A percentile compares a stretch with the other conserved stretches of the same genome.
phyloP scores from a whole-genome alignment of 2,113 vertebrate species.

The Cervus canadensis region DNA sequence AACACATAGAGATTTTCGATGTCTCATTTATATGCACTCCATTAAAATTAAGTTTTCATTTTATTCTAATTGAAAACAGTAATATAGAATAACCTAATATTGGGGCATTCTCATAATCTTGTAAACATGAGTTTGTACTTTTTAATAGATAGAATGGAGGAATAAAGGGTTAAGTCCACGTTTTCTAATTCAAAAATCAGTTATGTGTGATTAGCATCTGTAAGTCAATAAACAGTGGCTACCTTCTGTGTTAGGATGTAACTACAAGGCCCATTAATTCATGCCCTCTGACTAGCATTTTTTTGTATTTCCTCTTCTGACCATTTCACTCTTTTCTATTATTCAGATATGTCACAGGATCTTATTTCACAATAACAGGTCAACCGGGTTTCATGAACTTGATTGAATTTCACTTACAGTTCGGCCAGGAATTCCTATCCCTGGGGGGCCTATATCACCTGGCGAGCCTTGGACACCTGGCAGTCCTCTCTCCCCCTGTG shows the following conservation, averaged over 20 bases:
- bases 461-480: conserved; percentile 91
- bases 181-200: neutral
- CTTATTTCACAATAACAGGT: neutral
- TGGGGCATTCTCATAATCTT: neutral
- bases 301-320: neutral
- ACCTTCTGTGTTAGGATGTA: neutral
- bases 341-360: neutral
- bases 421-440: conserved; percentile 84
- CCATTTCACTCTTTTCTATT: neutral
- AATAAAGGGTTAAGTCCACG: neutral
- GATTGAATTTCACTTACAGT: conserved; percentile 83
- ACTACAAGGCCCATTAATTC: neutral
- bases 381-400: neutral
- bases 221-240: neutral
- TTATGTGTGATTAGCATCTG: neutral
- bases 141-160: neutral
- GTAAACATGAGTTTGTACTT: neutral
- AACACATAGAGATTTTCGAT: neutral
- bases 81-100: neutral
- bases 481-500: conserved; percentile 94
- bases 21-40: neutral
- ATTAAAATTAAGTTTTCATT: neutral
- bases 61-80: neutral
- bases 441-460: conserved; percentile 91
- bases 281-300: neutral